Conservation (phyloP, 2,113 vertebrate species). For the Zosterops hypoxanthus region DNA sequence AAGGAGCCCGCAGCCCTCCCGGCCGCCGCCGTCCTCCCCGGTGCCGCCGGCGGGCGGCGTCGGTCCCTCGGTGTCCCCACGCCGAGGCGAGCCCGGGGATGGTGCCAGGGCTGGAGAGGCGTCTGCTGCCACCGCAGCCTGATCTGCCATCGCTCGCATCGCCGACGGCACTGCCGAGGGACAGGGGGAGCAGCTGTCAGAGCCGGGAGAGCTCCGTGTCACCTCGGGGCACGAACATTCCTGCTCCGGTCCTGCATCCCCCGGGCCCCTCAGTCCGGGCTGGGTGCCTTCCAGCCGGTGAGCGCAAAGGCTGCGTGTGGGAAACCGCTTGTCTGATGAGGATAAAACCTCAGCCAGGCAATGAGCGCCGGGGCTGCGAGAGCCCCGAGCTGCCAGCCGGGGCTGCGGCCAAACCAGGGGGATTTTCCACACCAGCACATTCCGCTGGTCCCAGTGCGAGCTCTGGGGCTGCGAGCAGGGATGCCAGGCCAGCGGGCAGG, state of each 20-base stretch:
- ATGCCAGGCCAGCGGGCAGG: neutral
- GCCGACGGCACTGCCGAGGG: neutral
- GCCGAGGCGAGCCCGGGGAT: neutral
- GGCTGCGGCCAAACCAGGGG: neutral
- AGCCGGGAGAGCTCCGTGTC: neutral
- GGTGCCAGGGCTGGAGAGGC: neutral
- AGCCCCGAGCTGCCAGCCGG: neutral
- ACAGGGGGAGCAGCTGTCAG: neutral
- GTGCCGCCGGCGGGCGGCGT: neutral
- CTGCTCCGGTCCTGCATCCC: neutral
- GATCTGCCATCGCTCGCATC: constrained; percentile 78
- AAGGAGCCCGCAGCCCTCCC: constrained; percentile 73
- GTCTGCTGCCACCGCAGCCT: neutral
- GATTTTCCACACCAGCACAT: neutral
- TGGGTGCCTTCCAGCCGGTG: neutral
- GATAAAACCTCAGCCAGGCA: neutral
- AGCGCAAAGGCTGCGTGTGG: fast-evolving
- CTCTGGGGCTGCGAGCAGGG: neutral
- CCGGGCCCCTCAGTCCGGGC: fast-evolving
- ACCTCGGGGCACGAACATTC: neutral
- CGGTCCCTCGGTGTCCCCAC: neutral
- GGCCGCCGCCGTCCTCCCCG: constrained; percentile 70
- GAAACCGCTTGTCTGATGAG: fast-evolving
- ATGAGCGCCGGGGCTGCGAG: neutral
- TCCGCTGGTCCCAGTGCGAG: neutral